Conservation (phyloP, 2,797 vertebrate genomes). For the Neosilurus hyrtlii region DNA sequence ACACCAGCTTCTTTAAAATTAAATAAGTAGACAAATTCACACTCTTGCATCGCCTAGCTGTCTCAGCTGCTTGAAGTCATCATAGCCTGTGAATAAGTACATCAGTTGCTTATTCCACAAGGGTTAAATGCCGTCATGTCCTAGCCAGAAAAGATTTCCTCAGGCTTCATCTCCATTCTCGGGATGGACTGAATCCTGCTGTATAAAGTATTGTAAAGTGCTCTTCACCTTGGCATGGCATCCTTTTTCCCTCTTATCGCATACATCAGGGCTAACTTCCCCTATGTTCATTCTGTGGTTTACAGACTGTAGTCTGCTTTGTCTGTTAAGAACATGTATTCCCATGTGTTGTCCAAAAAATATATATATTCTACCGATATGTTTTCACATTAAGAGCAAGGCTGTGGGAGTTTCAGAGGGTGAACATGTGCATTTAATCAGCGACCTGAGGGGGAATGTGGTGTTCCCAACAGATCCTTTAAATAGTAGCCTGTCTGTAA, state of each 20-base stretch:
- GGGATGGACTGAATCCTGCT: slow-evolving; percentile 13
- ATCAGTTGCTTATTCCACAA: neutral
- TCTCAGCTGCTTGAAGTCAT: neutral
- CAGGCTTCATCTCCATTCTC: neutral
- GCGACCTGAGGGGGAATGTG: neutral
- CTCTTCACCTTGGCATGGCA: slow-evolving; percentile 22
- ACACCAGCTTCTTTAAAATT: neutral
- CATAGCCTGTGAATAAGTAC: neutral
- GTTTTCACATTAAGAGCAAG: neutral
- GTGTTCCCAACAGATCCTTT: slow-evolving; percentile 20
- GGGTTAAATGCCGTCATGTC: neutral
- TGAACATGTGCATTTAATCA: slow-evolving; percentile 3
- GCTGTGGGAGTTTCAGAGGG: neutral
- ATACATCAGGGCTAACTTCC: neutral
- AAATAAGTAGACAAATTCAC: neutral
- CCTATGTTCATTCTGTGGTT: neutral
- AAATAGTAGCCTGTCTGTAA: slow-evolving; percentile 1
- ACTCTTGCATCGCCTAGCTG: neutral
- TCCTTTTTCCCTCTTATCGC: neutral
- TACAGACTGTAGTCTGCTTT: neutral
- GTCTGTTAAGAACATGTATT: neutral
- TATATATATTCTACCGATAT: neutral
- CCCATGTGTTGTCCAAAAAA: neutral
- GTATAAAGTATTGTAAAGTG: slow-evolving; percentile 21
- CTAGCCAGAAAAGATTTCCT: neutral